Percentiles rank a stretch among this genome's conserved stretches.
These are phyloP conservation scores for Olivierus martensii DNA, from an alignment of 1,140 invertebrate species.

Conservation along the genomic window DNA sequence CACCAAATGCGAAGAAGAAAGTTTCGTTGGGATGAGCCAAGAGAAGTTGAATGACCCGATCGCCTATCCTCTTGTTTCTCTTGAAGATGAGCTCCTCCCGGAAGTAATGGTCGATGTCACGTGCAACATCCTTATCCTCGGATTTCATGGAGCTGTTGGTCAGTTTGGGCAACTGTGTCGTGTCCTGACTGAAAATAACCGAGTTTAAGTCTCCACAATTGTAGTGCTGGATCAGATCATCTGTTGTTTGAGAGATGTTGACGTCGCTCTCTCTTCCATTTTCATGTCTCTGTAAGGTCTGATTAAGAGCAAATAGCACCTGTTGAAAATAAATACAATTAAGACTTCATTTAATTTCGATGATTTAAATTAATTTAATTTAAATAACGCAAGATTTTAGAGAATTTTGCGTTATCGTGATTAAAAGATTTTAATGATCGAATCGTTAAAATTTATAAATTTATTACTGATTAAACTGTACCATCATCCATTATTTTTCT, in stretches of 20 bases:
- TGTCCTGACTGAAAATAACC: slow-evolving; percentile 37
- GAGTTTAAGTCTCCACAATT: slow-evolving; percentile 41
- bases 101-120: slow-evolving; percentile 40
- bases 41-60: slow-evolving; percentile 33
- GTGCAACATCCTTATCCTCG: slow-evolving; percentile 27
- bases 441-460: no score
- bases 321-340: slow-evolving; percentile 29
- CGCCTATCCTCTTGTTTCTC: slow-evolving; percentile 38
- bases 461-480: no score
- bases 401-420: no score
- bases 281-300: slow-evolving; percentile 39
- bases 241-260: slow-evolving; percentile 29
- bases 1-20: slow-evolving; percentile 44
- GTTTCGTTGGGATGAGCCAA: slow-evolving; percentile 33
- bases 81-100: slow-evolving; percentile 38
- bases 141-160: slow-evolving; percentile 17
- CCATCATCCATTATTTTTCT: no score
- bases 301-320: slow-evolving; percentile 42
- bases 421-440: no score
- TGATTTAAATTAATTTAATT: no score
- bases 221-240: slow-evolving; percentile 40
- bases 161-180: slow-evolving; percentile 27
- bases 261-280: slow-evolving; percentile 25
- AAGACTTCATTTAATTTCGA: no score
- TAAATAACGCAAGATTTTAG: no score